Percentiles rank a stretch among this genome's conserved stretches.
These are phyloP conservation scores for Alces alces DNA, from an alignment of 2,113 vertebrate genomes.

Conservation along the genomic window DNA sequence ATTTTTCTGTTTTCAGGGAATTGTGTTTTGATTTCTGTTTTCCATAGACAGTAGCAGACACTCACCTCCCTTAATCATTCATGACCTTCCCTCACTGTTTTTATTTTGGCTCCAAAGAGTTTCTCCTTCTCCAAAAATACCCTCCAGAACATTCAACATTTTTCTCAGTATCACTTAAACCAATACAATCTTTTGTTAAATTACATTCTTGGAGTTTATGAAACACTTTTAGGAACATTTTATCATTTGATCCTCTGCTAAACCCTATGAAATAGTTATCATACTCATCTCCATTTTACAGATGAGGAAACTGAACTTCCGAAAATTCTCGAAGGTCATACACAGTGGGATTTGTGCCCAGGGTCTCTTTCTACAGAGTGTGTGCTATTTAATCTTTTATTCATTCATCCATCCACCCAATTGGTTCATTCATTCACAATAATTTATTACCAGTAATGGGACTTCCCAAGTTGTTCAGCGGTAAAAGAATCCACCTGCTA, in stretches of 20 bases:
- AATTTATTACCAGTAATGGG: neutral
- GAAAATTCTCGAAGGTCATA: neutral
- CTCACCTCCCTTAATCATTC: conserved; percentile 60
- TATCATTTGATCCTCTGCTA: conserved; percentile 46
- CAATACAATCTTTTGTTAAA: conserved; percentile 32
- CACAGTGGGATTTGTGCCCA: neutral
- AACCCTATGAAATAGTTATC: neutral
- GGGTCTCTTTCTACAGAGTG: neutral
- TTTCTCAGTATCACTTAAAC: conserved; percentile 45
- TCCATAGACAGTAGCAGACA: conserved; percentile 71
- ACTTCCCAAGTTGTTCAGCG: fast-evolving
- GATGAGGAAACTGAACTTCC: conserved; percentile 8
- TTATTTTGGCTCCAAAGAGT: conserved; percentile 60
- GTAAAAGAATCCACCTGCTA: neutral
- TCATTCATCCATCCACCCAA: neutral
- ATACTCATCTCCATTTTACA: neutral
- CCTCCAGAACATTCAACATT: conserved; percentile 39
- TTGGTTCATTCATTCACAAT: neutral
- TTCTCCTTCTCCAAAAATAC: conserved; percentile 58
- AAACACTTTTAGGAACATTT: conserved; percentile 33
- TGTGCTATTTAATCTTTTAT: neutral
- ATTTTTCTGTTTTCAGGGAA: conserved; percentile 61
- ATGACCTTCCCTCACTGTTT: conserved; percentile 54
- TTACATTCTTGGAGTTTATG: conserved; percentile 14
- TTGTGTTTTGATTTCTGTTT: conserved; percentile 70